Evolutionary conservation across 2,113 vertebrate genomes (phyloP).

Genomic region (Promerops cafer): DNA sequence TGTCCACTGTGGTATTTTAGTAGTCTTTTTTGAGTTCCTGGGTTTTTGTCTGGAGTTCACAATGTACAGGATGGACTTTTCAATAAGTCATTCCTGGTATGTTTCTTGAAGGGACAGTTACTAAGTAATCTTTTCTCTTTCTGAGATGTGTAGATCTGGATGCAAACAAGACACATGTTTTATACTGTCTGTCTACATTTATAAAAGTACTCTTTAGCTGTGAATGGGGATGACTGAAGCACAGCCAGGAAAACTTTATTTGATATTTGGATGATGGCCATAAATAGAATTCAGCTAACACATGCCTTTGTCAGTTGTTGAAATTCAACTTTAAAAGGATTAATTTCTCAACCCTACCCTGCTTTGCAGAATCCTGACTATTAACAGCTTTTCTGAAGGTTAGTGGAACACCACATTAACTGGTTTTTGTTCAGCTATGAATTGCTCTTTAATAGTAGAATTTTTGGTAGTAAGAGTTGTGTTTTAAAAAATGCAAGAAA

Average conservation of each 20-base stretch:
- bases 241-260: constrained; percentile 53
- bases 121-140: neutral
- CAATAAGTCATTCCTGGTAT: neutral
- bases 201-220: constrained; percentile 23
- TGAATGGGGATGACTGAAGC: constrained; percentile 37
- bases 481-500: neutral
- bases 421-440: neutral
- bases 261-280: constrained; percentile 40
- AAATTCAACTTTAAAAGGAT: constrained; percentile 58
- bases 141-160: neutral
- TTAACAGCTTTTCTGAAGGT: neutral
- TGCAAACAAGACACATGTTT: neutral
- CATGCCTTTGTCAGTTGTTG: constrained; percentile 48
- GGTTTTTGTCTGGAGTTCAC: neutral
- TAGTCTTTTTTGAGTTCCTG: neutral
- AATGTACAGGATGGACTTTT: neutral
- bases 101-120: neutral
- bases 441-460: neutral
- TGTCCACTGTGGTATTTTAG: neutral
- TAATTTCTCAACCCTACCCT: constrained; percentile 24
- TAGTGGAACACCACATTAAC: neutral
- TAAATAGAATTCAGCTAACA: constrained; percentile 30
- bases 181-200: constrained; percentile 15
- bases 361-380: neutral
- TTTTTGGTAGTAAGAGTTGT: neutral